These are phyloP conservation scores for Ondatra zibethicus DNA, from an alignment of 2,113 vertebrate species.

Conservation along the genomic window DNA sequence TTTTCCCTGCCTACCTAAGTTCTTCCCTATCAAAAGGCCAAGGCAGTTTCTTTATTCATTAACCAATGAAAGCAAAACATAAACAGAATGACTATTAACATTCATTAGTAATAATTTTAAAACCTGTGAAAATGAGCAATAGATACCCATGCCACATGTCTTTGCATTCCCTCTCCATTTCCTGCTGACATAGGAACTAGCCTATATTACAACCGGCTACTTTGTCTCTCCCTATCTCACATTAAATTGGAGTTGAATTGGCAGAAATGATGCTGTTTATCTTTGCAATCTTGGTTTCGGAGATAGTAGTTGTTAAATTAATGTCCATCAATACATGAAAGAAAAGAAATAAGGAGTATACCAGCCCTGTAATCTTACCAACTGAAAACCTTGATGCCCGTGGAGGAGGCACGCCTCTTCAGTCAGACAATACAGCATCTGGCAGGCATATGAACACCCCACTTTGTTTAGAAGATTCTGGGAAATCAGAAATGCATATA, in stretches of 20 bases:
- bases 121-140: background rate
- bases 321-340: slow-evolving; percentile 6
- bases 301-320: slow-evolving; percentile 55
- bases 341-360: background rate
- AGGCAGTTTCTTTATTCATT: no score
- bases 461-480: slow-evolving; percentile 25
- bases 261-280: background rate
- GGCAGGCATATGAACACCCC: slow-evolving; percentile 27
- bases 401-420: background rate
- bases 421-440: slow-evolving; percentile 56
- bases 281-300: background rate
- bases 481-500: slow-evolving; percentile 60
- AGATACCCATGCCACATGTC: background rate
- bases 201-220: background rate
- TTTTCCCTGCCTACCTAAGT: no score
- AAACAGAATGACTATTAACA: background rate
- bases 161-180: background rate
- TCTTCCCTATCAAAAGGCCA: no score
- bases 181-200: background rate
- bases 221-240: background rate
- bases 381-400: background rate
- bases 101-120: background rate
- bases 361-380: slow-evolving; percentile 23
- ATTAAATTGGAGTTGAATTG: background rate
- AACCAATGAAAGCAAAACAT: no score